Evolutionary conservation across 2,797 vertebrate genomes (phyloP).

Genomic region (Danio albolineatus): DNA sequence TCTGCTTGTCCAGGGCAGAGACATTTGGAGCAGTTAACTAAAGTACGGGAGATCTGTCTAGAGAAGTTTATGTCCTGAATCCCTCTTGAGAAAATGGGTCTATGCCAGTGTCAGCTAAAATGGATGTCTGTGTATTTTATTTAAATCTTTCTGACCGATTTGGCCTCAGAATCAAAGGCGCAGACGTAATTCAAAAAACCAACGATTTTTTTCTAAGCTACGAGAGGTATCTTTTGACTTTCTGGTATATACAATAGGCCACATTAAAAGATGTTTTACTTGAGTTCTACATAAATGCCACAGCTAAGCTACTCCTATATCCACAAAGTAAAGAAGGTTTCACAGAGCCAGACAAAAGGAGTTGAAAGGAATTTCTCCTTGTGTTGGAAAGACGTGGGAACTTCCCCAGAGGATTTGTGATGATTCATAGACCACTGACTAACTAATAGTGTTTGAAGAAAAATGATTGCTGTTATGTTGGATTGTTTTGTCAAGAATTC

Average conservation of each 20-base stretch:
- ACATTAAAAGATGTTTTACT: constrained; percentile 38
- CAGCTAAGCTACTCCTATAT: constrained; percentile 20
- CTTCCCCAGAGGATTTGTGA: constrained; percentile 15
- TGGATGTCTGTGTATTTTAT: constrained; percentile 33
- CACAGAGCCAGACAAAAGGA: constrained; percentile 21
- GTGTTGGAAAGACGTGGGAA: constrained; percentile 23
- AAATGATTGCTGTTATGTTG: not conserved
- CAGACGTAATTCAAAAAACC: not conserved
- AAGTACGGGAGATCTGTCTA: constrained; percentile 35
- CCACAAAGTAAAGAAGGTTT: constrained; percentile 14
- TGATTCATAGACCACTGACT: constrained; percentile 25
- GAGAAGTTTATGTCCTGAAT: constrained; percentile 40
- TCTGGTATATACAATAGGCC: constrained; percentile 9
- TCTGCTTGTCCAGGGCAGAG: constrained; percentile 24
- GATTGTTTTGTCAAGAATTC: constrained; percentile 22
- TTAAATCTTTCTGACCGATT: constrained; percentile 17
- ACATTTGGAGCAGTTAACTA: constrained; percentile 31
- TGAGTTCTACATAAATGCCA: constrained; percentile 15
- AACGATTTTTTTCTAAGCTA: not conserved
- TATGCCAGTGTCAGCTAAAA: constrained; percentile 48
- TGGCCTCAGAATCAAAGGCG: constrained; percentile 25
- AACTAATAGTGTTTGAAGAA: constrained; percentile 11
- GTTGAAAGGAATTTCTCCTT: constrained; percentile 19
- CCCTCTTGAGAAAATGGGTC: constrained; percentile 32
- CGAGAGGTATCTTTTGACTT: constrained; percentile 12